Evolutionary conservation across 2,888 invertebrate species (phyloP).

Genomic region (Listrodromus nycthemerus): DNA sequence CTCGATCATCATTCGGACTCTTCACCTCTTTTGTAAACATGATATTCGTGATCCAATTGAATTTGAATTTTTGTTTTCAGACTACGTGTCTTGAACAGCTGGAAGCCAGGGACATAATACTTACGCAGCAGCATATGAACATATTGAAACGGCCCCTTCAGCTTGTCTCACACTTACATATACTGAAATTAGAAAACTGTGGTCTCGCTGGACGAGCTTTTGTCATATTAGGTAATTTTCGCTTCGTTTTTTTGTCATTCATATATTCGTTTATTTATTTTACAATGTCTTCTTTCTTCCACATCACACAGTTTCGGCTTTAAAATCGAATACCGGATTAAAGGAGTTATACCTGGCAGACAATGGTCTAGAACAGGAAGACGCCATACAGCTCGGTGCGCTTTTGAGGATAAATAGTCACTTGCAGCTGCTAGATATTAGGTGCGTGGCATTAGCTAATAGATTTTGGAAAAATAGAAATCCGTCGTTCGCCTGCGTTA

Average conservation of each 20-base stretch:
- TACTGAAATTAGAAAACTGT: conserved; percentile 92
- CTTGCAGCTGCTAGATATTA: conserved; percentile 92
- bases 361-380: conserved; percentile 90
- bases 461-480: conserved; percentile 83
- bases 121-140: conserved; percentile 90
- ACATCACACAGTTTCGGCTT: conserved; percentile 88
- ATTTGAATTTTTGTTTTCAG: conserved; percentile 83
- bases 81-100: conserved; percentile 89
- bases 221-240: conserved; percentile 88
- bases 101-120: conserved; percentile 88
- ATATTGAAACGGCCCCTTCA: conserved; percentile 90
- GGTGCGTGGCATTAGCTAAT: conserved; percentile 84
- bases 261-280: background rate
- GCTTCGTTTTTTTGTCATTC: conserved; percentile 19
- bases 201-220: conserved; percentile 90
- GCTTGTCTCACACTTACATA: conserved; percentile 89
- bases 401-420: conserved; percentile 90
- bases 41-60: conserved; percentile 6
- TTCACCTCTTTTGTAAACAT: conserved; percentile 15
- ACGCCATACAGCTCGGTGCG: conserved; percentile 92
- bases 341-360: conserved; percentile 94
- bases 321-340: conserved; percentile 91
- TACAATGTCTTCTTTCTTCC: conserved; percentile 40
- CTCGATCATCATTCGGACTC: conserved; percentile 2
- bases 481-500: conserved; percentile 49